Percentiles rank a stretch among this genome's conserved stretches.
These are phyloP conservation scores for Smittia aterrima DNA, from an alignment of 2,888 invertebrate species.

Conservation along the genomic window DNA sequence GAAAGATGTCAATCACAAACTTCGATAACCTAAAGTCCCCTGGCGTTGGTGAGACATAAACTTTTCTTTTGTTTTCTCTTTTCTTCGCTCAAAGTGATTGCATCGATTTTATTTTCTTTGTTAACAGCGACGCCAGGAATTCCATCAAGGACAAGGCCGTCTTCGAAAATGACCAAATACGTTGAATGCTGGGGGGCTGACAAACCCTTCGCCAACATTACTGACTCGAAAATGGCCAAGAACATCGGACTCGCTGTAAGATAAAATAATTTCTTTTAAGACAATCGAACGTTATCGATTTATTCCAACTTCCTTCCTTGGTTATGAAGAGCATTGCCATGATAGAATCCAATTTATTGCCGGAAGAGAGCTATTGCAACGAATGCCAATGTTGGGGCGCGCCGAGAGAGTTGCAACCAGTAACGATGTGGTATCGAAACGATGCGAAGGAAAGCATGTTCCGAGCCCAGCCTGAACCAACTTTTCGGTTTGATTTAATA, in stretches of 20 bases:
- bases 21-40: conserved; percentile 52
- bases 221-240: conserved; percentile 85
- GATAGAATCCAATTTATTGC: conserved; percentile 89
- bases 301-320: conserved; percentile 38
- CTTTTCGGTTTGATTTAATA: conserved; percentile 81
- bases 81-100: not conserved
- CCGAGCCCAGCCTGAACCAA: conserved; percentile 73
- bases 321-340: conserved; percentile 80
- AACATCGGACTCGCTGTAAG: conserved; percentile 90
- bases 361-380: conserved; percentile 75
- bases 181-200: conserved; percentile 98
- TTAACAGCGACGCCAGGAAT: conserved; percentile 61
- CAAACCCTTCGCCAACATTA: conserved; percentile 94
- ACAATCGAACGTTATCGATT: not conserved
- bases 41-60: conserved; percentile 49
- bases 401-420: conserved; percentile 73
- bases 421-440: conserved; percentile 80
- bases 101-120: conserved; percentile 24
- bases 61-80: not conserved
- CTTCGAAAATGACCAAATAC: conserved; percentile 91
- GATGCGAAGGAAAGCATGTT: conserved; percentile 74
- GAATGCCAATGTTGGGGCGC: conserved; percentile 68
- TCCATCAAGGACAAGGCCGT: conserved; percentile 70
- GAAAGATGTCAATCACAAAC: conserved; percentile 53
- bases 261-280: not conserved